Conservation (phyloP, 2,888 invertebrate genomes). For the Cryptocheilus praepositus region DNA sequence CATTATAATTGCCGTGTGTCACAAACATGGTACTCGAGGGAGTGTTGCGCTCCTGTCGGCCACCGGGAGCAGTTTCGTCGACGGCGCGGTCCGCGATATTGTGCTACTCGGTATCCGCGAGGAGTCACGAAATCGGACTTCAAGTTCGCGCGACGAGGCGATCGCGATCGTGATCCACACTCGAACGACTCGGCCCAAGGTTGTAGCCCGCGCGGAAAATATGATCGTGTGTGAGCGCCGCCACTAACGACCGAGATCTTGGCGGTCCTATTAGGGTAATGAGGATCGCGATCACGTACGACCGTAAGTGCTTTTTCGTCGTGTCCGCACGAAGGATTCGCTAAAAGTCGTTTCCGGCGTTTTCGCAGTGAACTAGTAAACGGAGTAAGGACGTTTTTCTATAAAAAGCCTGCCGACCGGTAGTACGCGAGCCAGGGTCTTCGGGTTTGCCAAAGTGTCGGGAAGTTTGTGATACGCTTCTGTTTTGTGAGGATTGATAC, state of each 20-base stretch:
- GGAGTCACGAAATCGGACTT: constrained; percentile 37
- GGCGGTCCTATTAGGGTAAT: constrained; percentile 18
- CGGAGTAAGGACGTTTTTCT: no score
- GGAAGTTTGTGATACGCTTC: no score
- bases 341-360: no score
- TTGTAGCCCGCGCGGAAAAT: constrained; percentile 38
- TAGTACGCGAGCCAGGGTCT: no score
- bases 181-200: constrained; percentile 33
- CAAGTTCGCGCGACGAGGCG: neutral
- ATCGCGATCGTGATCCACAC: no score
- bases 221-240: constrained; percentile 2
- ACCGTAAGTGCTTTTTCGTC: no score
- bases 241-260: constrained; percentile 7
- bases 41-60: constrained; percentile 31
- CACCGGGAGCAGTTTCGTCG: constrained; percentile 19
- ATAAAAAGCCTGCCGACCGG: no score
- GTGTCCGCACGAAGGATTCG: no score
- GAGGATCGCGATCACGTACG: constrained; percentile 12
- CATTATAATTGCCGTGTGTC: constrained; percentile 35
- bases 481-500: no score
- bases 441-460: no score
- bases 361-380: no score
- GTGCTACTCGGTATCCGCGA: constrained; percentile 8
- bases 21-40: constrained; percentile 50
- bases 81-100: constrained; percentile 3